Base-by-base conservation (phyloP, 2,888 invertebrate genomes). In the Quadroppia sp. region DNA sequence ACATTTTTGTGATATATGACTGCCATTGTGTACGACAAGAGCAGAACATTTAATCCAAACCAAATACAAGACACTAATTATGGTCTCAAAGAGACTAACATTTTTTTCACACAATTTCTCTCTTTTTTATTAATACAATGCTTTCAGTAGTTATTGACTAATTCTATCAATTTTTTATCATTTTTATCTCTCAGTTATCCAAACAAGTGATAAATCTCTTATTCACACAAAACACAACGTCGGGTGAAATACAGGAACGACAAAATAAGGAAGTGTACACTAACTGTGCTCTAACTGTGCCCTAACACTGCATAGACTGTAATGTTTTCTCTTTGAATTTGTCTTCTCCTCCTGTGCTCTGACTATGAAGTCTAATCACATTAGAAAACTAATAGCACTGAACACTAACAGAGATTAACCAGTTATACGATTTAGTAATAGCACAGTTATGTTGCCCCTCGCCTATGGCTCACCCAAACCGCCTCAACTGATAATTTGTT, bases 181-280 rank as follows among this genome's bases (percentile, higher is more conserved):
- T 50, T 50, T 50, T 50, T 59, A 59, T 32, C 28, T 30, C 59
- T 30, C 4, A 23, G 59, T 59, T 32, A 59, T 32, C 28, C 59
- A 59, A 59, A 59, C 28, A 30, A 32, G 7, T 59, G 59, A 59
- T 59, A 59, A 59, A 59, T 32, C 17, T 30, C 15, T 32, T 59
- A 30, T 20, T 7, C 50, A 50, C 50, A 50, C 50, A 50, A 50
- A n/a, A 50, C 20, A 17, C 50, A 50, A 50, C 9, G 28, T 28
- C 30, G 15, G 59, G 59, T 59, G 59, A 59, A 59, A 59, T 59
- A 30, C 59, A 59, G 59, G 59, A 59, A 59, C 25, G 59, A 23
- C 13, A 15, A 20, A 50, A 50, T 50, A 50, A 50, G 50, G 50
- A 50, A 50, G 50, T 50, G 17, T 20, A 7, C 1, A 1, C 50